A percentile compares a stretch with the other conserved stretches of the same genome.
Conservation (phyloP, 2,888 invertebrate species). For the Metacarcinus magister region DNA sequence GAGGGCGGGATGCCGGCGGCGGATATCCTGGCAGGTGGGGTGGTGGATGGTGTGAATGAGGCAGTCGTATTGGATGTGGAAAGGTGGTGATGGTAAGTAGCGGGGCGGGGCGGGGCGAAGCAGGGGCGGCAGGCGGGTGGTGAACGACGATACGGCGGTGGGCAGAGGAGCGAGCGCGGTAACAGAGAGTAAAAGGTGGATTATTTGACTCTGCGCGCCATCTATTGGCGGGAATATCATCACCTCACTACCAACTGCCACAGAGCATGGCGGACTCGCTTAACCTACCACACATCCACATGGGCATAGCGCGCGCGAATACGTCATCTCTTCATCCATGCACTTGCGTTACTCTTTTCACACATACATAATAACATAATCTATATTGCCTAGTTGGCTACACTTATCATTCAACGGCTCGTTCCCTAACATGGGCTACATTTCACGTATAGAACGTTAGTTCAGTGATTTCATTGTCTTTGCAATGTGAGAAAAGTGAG, state of each 20-base stretch:
- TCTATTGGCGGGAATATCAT: slow-evolving; percentile 17
- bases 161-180: background rate
- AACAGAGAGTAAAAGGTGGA: background rate
- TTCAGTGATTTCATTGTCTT: background rate
- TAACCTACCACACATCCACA: slow-evolving; percentile 6
- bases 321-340: background rate
- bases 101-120: slow-evolving; percentile 13
- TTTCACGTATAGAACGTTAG: background rate
- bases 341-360: background rate
- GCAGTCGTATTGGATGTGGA: background rate
- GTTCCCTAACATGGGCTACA: too few relatives aligned
- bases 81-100: background rate
- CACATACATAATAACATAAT: background rate
- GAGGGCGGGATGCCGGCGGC: background rate
- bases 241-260: background rate
- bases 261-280: slow-evolving; percentile 31
- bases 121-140: background rate
- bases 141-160: background rate
- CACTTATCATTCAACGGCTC: background rate
- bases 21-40: background rate
- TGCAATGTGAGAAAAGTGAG: background rate
- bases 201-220: background rate
- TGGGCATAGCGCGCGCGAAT: background rate
- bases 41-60: background rate
- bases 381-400: too few relatives aligned